Base-by-base conservation (phyloP, 2,113 vertebrate species). In the human (Homo sapiens) region DNA sequence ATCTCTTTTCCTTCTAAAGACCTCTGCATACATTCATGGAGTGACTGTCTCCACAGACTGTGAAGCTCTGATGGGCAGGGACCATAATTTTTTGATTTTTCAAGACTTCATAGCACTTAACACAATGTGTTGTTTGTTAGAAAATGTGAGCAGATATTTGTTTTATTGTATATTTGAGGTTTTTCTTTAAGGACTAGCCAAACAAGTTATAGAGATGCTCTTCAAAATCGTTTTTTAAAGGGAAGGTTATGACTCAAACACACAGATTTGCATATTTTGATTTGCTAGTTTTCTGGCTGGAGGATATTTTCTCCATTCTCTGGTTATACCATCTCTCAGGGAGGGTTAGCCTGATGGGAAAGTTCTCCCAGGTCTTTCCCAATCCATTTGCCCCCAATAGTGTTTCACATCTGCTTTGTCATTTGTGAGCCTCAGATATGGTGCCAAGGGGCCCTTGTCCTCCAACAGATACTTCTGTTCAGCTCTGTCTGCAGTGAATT, bases 381-480 rank as follows among this genome's bases (percentile, higher is more conserved):
- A 97, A 89, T 72, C 50, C 27, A 50, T 96, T 95, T 81, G 25
- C 22, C 43, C 48, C 76, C 25, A 92, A 3, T 11, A 80, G 70
- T 16, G 6, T 94, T 96, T 97, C 66, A 75, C 73, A 91, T 94
- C 40, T 88, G 64, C 85, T 89, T 96, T 96, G 94, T 95, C 96
- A 86, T 90, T 96, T 90, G 80, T 88, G 45, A 93, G 76, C 61
- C 87, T 98, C 87, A 95, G 97, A 97, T 94, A 96, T 16, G 66
- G 80, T 96, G 97, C 97, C 97, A 98, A 95, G 22, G 64, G 57
- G 52, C 59, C 70, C 92, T 88, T 64, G 90, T 97, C 68, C 64
- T 95, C 88, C 78, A 92, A 89, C 52, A 95, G 97, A 95, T 88
- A 94, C 95, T 98, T 96, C 80, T 97, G 88, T 96, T 97, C 81